Evolutionary conservation across 1,140 invertebrate genomes (phyloP).

Genomic region (Drosophila pandora): DNA sequence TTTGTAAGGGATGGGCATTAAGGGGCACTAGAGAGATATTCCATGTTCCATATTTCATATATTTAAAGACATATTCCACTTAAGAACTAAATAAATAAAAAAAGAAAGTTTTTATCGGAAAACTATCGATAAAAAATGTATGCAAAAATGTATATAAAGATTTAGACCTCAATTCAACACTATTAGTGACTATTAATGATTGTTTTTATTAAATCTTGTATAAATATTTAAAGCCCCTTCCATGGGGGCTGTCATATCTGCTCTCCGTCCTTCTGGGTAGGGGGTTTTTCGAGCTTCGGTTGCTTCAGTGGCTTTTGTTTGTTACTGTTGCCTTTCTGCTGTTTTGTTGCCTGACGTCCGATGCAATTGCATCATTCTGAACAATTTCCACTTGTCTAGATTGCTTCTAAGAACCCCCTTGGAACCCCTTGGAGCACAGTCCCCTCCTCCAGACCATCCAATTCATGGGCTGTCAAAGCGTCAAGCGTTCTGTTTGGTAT

Average conservation of each 20-base stretch:
- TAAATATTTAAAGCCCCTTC: neutral
- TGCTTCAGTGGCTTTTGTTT: constrained; percentile 27
- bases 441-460: neutral
- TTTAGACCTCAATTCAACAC: no score
- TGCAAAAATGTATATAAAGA: no score
- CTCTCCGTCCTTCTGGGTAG: no score
- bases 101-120: no score
- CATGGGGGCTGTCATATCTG: neutral
- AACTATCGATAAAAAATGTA: no score
- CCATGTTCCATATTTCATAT: no score
- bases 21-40: no score
- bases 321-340: neutral
- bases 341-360: constrained; percentile 33
- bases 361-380: constrained; percentile 45
- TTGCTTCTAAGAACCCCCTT: constrained; percentile 24
- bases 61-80: no score
- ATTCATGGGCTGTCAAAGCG: constrained; percentile 58
- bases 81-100: no score
- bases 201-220: neutral
- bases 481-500: constrained; percentile 69
- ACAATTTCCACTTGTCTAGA: constrained; percentile 48
- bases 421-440: neutral
- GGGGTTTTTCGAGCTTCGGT: constrained; percentile 6
- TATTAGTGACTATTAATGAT: no score
- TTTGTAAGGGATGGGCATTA: no score